Evolutionary conservation across 2,113 vertebrate species (phyloP).

Genomic region (Nothocercus nigrocapillus): DNA sequence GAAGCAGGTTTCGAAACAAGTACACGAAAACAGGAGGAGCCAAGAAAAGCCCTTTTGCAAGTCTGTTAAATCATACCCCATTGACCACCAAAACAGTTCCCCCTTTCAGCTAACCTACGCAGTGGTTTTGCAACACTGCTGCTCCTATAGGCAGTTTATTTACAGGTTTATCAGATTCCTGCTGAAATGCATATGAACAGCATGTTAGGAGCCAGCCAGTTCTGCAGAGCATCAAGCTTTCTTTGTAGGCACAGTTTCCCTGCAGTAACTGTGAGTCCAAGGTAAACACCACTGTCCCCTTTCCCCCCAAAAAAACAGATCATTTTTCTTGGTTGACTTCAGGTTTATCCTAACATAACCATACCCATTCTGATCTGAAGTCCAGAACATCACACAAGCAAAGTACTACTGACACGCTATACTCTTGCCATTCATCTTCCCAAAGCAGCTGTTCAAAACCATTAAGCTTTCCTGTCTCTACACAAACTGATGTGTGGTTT

Average conservation of each 20-base stretch:
- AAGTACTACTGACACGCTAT: background rate
- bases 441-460: background rate
- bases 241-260: background rate
- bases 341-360: background rate
- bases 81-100: background rate
- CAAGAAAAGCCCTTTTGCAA: background rate
- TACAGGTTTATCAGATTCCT: background rate
- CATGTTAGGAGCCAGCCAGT: background rate
- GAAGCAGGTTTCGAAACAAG: background rate
- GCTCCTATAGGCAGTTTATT: background rate
- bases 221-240: background rate
- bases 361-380: background rate
- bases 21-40: background rate
- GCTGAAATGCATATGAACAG: background rate
- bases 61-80: background rate
- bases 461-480: background rate
- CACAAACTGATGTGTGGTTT: background rate
- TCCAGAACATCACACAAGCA: background rate
- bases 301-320: background rate
- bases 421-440: background rate
- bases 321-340: background rate
- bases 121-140: background rate
- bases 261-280: background rate
- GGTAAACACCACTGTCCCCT: background rate
- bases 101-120: background rate